Percentiles rank a stretch among this genome's conserved stretches.
Evolutionary conservation across 2,888 invertebrate species (phyloP).

Genomic region (Linnaemya vulpina): DNA sequence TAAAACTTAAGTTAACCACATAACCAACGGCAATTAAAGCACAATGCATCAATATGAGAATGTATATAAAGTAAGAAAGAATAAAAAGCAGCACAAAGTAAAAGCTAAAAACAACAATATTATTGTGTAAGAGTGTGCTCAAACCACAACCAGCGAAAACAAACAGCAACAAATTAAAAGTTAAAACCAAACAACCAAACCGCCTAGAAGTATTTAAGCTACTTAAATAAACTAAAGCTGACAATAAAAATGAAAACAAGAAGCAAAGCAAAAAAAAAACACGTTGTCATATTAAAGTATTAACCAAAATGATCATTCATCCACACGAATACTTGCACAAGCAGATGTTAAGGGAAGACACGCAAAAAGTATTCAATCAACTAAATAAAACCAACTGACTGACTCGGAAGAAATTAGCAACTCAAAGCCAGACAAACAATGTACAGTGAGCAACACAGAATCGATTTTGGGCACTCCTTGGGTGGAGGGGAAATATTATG

Average conservation of each 20-base stretch:
- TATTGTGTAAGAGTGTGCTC: not conserved
- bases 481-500: no score
- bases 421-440: not conserved
- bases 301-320: conserved; percentile 21
- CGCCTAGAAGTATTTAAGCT: conserved; percentile 59
- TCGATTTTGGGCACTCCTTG: not conserved
- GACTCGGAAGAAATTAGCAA: not conserved
- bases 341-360: not conserved
- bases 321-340: not conserved
- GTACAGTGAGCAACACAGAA: not conserved
- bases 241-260: conserved; percentile 47
- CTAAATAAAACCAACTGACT: not conserved
- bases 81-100: not conserved
- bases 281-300: not conserved
- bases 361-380: conserved; percentile 13
- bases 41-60: conserved; percentile 8
- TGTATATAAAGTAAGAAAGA: not conserved
- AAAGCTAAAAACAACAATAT: conserved; percentile 5
- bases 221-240: conserved; percentile 39
- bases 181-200: conserved; percentile 49
- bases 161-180: conserved; percentile 21
- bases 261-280: conserved; percentile 14
- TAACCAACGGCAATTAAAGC: conserved; percentile 1
- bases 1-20: conserved; percentile 17
- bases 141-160: conserved; percentile 3